Conservation (phyloP, 2,797 vertebrate genomes). For the Xiphorhynchus erythropygius region DNA sequence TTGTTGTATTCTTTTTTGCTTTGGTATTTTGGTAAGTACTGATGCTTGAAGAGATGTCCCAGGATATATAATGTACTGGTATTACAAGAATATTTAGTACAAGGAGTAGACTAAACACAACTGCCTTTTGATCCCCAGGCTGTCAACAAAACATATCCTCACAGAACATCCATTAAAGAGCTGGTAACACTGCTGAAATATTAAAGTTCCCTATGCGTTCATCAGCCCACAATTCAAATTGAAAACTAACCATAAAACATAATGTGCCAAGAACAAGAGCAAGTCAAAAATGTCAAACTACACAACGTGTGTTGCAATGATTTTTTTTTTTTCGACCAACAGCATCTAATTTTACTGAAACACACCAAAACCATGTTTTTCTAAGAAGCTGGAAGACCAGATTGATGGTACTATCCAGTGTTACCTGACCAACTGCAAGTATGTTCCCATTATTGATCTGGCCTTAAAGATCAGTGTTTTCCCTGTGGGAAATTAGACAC, state of each 20-base stretch:
- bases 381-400: background rate
- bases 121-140: background rate
- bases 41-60: background rate
- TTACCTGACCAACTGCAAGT: background rate
- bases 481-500: background rate
- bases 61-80: background rate
- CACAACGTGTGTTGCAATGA: background rate
- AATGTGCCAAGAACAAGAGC: background rate
- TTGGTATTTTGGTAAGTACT: background rate
- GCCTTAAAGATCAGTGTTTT: fast-evolving
- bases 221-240: background rate
- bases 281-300: background rate
- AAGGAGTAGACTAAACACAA: background rate
- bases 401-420: fast-evolving
- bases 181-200: background rate
- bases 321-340: background rate
- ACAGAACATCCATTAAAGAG: background rate
- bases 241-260: background rate
- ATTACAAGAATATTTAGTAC: background rate
- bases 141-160: background rate
- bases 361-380: background rate
- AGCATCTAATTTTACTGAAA: background rate
- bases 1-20: background rate
- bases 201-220: background rate
- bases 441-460: fast-evolving